Conservation (phyloP, 2,113 vertebrate species). For the Gulo gulo region DNA sequence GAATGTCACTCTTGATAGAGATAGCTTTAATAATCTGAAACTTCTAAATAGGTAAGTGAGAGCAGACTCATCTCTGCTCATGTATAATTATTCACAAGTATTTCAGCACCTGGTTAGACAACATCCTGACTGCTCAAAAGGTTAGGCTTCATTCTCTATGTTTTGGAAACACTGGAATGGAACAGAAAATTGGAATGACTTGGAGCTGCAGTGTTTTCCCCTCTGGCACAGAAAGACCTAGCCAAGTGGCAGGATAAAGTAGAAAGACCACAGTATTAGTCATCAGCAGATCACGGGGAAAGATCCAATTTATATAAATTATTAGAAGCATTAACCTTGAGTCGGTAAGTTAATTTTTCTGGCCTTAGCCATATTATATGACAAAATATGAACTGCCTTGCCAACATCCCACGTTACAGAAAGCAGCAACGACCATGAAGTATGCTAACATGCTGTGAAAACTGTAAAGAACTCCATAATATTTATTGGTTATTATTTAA, state of each 20-base stretch:
- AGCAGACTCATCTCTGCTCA: background rate
- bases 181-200: background rate
- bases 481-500: background rate
- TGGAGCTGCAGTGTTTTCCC: background rate
- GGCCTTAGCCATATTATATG: background rate
- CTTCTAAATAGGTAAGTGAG: background rate
- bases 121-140: background rate
- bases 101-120: rapidly evolving
- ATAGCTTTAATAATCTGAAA: background rate
- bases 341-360: background rate
- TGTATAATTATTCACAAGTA: background rate
- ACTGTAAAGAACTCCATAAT: background rate
- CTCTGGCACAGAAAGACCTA: background rate
- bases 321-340: background rate
- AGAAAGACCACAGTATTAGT: background rate
- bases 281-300: background rate
- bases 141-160: background rate
- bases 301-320: background rate
- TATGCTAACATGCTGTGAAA: background rate
- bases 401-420: background rate
- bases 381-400: background rate
- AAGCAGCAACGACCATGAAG: background rate
- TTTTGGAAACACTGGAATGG: background rate
- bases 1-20: background rate
- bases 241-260: background rate